Evolutionary conservation across 2,888 invertebrate species (phyloP).

Genomic region (Tholera decimalis): DNA sequence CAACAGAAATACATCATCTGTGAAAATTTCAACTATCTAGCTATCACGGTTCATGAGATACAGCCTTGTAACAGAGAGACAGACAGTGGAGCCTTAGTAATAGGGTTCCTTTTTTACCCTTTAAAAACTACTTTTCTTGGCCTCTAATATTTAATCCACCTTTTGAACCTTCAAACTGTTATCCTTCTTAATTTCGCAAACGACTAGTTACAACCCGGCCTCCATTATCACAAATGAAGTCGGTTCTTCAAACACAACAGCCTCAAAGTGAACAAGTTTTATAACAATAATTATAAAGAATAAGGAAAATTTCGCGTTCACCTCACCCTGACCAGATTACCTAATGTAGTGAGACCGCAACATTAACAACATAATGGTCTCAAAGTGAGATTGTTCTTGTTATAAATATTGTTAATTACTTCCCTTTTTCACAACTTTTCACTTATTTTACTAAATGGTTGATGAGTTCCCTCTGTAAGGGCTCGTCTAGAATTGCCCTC

Average conservation of each 20-base stretch:
- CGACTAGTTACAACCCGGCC: slow-evolving; percentile 20
- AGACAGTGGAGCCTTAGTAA: too few species aligned
- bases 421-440: slow-evolving; percentile 4
- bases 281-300: slow-evolving; percentile 49
- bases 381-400: slow-evolving; percentile 22
- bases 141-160: too few species aligned
- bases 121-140: too few species aligned
- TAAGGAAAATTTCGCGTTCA: slow-evolving; percentile 51
- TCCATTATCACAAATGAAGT: not conserved
- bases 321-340: slow-evolving; percentile 63
- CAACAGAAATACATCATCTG: too few species aligned
- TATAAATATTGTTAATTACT: slow-evolving; percentile 38
- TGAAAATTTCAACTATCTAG: too few species aligned
- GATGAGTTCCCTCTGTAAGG: not conserved
- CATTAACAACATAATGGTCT: slow-evolving; percentile 37
- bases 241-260: slow-evolving; percentile 30
- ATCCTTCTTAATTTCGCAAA: slow-evolving; percentile 5
- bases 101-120: too few species aligned
- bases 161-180: not conserved
- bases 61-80: too few species aligned
- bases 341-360: slow-evolving; percentile 38
- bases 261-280: slow-evolving; percentile 47
- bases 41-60: too few species aligned
- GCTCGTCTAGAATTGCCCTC: not conserved
- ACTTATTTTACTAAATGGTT: not conserved